These are phyloP conservation scores for Poeciliopsis turrubarensis DNA, from an alignment of 2,113 vertebrate species.

Conservation along the genomic window DNA sequence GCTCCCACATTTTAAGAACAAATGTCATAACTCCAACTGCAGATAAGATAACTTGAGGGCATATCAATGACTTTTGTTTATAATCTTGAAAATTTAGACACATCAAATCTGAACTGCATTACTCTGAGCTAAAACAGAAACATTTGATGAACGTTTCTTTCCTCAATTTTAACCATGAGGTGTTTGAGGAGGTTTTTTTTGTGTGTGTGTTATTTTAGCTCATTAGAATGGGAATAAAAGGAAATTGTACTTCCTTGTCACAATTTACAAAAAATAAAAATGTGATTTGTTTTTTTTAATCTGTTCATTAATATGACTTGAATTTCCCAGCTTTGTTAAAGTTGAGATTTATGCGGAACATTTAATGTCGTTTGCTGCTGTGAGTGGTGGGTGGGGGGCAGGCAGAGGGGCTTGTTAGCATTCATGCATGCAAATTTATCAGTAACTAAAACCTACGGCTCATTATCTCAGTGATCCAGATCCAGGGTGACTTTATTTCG, in stretches of 20 bases:
- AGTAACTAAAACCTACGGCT: background rate
- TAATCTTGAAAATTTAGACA: background rate
- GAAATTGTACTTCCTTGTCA: too few species aligned
- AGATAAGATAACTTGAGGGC: background rate
- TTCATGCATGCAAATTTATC: background rate
- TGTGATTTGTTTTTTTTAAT: too few species aligned
- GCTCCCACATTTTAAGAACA: background rate
- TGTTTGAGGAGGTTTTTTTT: background rate
- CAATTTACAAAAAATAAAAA: too few species aligned
- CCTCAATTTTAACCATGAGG: background rate
- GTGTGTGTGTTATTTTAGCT: too few species aligned
- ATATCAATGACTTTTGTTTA: background rate
- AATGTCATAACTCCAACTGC: background rate
- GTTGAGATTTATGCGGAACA: background rate
- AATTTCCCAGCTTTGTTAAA: too few species aligned
- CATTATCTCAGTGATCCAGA: background rate
- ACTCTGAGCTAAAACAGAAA: background rate
- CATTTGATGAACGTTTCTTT: background rate
- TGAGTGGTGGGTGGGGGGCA: too few species aligned
- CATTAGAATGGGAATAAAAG: too few species aligned
- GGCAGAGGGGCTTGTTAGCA: too few species aligned
- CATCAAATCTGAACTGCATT: background rate
- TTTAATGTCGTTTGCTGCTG: too few species aligned
- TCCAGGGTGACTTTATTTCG: background rate
- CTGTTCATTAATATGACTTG: too few species aligned